Evolutionary conservation across 2,888 invertebrate species (phyloP).

Genomic region (Buathra laborator): DNA sequence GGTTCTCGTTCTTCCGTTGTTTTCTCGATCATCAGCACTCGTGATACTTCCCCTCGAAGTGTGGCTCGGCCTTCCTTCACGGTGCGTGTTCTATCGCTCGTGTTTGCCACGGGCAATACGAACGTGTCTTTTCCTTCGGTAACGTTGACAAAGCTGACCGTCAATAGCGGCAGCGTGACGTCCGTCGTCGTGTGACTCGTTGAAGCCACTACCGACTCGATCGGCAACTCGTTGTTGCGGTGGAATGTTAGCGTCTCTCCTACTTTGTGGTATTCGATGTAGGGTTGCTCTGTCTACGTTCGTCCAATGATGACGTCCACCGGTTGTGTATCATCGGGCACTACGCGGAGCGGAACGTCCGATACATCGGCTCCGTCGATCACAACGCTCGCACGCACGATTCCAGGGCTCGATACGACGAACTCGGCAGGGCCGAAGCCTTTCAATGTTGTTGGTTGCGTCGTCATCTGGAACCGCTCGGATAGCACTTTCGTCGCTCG

Average conservation of each 20-base stretch:
- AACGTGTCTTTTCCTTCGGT: background rate
- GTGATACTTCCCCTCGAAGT: background rate
- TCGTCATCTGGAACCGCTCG: background rate
- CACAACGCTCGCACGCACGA: background rate
- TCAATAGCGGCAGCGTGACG: background rate
- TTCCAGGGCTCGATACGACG: background rate
- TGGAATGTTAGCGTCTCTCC: background rate
- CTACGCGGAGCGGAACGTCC: background rate
- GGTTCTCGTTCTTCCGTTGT: background rate
- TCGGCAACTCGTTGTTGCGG: background rate
- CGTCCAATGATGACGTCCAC: slow-evolving; percentile 2
- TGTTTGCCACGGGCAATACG: background rate
- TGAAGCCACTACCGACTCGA: background rate
- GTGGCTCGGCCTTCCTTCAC: background rate
- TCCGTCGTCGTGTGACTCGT: background rate
- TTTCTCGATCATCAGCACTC: background rate
- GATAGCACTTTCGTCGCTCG: slow-evolving; percentile 10
- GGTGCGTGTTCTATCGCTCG: background rate
- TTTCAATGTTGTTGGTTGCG: background rate
- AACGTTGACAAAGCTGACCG: background rate
- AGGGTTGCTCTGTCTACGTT: background rate
- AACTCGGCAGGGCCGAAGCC: background rate
- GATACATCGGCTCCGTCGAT: background rate
- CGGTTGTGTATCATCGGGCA: background rate
- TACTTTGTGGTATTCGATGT: background rate